A percentile compares a stretch with the other conserved stretches of the same genome.
Conservation (phyloP, 2,797 vertebrate genomes). For the Artibeus jamaicensis region DNA sequence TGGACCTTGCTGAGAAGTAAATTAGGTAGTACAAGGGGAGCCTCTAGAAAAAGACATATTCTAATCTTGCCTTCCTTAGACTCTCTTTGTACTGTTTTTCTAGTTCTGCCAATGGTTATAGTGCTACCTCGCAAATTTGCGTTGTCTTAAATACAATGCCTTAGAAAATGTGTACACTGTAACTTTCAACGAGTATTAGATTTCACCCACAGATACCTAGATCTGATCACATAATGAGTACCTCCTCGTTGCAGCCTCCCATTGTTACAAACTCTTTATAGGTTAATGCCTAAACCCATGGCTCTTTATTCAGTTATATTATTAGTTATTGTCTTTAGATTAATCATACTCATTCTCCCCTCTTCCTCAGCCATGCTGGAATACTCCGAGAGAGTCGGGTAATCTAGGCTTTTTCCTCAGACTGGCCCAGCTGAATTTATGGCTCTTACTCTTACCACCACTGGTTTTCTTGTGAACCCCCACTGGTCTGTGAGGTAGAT, state of each 20-base stretch:
- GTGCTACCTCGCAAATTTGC: not conserved
- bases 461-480: not conserved
- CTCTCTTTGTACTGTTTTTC: not conserved
- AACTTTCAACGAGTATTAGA: not conserved
- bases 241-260: not conserved
- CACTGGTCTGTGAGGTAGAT: not conserved
- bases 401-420: not conserved
- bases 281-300: not conserved
- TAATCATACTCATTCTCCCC: not conserved
- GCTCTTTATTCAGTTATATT: not conserved
- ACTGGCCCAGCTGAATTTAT: not conserved
- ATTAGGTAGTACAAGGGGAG: not conserved
- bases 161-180: not conserved
- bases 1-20: not conserved
- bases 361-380: not conserved
- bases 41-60: not conserved
- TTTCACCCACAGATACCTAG: not conserved
- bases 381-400: fast-evolving
- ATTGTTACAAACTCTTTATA: not conserved
- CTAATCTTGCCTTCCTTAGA: not conserved
- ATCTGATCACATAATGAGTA: not conserved
- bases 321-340: not conserved
- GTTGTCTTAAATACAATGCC: not conserved
- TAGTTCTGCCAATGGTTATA: not conserved
- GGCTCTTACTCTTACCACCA: not conserved